phyloP scores from a whole-genome alignment of 2,888 invertebrate genomes.

The Melanostoma scalare region DNA sequence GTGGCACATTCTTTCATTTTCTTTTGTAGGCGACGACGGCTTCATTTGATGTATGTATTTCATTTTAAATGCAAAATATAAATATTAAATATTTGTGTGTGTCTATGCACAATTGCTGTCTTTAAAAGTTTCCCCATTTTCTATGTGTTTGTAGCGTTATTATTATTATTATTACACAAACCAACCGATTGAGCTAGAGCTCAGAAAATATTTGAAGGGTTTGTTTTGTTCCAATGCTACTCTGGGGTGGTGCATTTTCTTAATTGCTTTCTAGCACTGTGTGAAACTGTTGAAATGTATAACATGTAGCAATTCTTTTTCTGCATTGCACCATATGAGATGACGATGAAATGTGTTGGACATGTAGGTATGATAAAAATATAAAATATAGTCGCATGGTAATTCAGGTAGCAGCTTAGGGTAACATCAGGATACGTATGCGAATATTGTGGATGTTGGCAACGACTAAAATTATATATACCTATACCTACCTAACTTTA shows the following conservation, averaged over 20 bases:
- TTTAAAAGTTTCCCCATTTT: conserved; percentile 56
- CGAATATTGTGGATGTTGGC: conserved; percentile 43
- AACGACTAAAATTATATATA: conserved; percentile 58
- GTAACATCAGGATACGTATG: conserved; percentile 44
- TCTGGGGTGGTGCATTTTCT: conserved; percentile 68
- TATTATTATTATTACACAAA: conserved; percentile 37
- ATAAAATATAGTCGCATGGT: conserved; percentile 63
- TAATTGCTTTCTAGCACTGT: conserved; percentile 72
- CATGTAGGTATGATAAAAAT: conserved; percentile 38
- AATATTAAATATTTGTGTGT: conserved; percentile 63
- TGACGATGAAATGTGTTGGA: conserved; percentile 44
- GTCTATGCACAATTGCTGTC: conserved; percentile 51
- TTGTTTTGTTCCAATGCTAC: conserved; percentile 18
- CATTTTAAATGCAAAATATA: conserved; percentile 66
- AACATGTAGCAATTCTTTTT: conserved; percentile 71
- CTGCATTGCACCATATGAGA: conserved; percentile 54
- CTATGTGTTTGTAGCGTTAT: conserved; percentile 36
- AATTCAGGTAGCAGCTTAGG: conserved; percentile 41
- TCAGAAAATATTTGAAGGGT: conserved; percentile 52
- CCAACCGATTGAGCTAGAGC: background rate
- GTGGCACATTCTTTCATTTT: background rate
- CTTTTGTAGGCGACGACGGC: conserved; percentile 20
- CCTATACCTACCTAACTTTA: conserved; percentile 1
- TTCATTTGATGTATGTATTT: conserved; percentile 68
- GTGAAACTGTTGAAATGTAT: conserved; percentile 72